A percentile compares a stretch with the other conserved stretches of the same genome.
These are phyloP conservation scores for Pungitius pungitius DNA, from an alignment of 2,113 vertebrate genomes.

Conservation along the genomic window DNA sequence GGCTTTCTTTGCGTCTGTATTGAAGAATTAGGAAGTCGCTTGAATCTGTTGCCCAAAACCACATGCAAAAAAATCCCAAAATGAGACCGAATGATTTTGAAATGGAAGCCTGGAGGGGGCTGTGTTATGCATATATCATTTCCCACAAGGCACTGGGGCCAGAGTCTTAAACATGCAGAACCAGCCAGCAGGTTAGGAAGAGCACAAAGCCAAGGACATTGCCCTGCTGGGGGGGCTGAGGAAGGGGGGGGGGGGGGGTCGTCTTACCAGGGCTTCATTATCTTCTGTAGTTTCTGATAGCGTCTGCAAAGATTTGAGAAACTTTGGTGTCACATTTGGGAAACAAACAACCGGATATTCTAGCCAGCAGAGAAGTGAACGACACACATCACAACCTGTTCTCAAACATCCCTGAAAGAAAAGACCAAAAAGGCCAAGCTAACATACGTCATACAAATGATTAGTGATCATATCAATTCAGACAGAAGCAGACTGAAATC, in stretches of 20 bases:
- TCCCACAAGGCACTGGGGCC: constrained; percentile 61
- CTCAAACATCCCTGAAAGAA: constrained; percentile 1
- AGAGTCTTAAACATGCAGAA: constrained; percentile 86
- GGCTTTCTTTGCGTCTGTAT: constrained; percentile 46
- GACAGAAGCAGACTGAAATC: not conserved
- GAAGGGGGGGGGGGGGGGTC: constrained; percentile 49
- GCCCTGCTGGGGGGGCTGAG: constrained; percentile 55
- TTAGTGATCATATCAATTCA: not conserved
- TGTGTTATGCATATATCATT: constrained; percentile 49
- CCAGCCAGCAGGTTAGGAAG: constrained; percentile 76
- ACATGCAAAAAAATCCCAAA: constrained; percentile 74
- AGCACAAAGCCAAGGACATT: constrained; percentile 76
- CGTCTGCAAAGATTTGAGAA: constrained; percentile 95
- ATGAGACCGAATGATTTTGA: constrained; percentile 42
- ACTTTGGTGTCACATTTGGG: constrained; percentile 83
- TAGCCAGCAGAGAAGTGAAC: constrained; percentile 28
- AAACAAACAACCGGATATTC: constrained; percentile 46
- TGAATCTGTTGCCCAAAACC: constrained; percentile 63
- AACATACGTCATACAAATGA: not conserved
- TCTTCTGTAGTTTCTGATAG: constrained; percentile 99
- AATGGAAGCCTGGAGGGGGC: constrained; percentile 38
- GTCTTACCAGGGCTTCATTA: constrained; percentile 99
- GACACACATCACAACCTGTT: constrained; percentile 13
- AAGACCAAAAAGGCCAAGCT: constrained; percentile 12
- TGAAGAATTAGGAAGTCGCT: constrained; percentile 9